phyloP scores from a whole-genome alignment of 2,113 vertebrate genomes.

The Gymnorhina tibicen region DNA sequence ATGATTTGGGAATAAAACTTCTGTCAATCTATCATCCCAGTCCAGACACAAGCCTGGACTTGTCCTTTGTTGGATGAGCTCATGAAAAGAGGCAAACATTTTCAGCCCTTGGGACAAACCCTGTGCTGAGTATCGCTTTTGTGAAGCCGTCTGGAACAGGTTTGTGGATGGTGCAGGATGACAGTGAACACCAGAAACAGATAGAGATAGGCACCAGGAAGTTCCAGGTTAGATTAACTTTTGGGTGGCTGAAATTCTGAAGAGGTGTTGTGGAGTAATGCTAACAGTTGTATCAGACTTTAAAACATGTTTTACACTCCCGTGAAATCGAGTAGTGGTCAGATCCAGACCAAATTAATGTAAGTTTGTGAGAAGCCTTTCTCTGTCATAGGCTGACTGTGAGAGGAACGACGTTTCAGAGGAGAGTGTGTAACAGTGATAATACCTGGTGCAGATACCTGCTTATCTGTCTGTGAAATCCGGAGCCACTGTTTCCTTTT shows the following conservation, averaged over 20 bases:
- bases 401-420: not conserved
- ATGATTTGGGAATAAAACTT: not conserved
- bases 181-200: not conserved
- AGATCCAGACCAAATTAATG: not conserved
- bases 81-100: not conserved
- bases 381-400: accelerated
- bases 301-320: not conserved
- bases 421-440: not conserved
- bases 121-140: not conserved
- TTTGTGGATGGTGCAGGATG: not conserved
- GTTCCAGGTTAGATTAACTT: not conserved
- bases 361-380: not conserved
- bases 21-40: not conserved
- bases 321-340: not conserved
- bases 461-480: not conserved
- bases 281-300: not conserved
- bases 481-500: not conserved
- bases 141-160: not conserved
- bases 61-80: not conserved
- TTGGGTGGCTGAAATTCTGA: not conserved
- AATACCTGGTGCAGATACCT: not conserved
- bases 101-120: not conserved
- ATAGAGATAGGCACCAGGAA: not conserved
- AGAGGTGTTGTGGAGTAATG: not conserved
- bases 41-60: not conserved